phyloP scores from a whole-genome alignment of 1,140 invertebrate species.

The Drosophila repletoides region DNA sequence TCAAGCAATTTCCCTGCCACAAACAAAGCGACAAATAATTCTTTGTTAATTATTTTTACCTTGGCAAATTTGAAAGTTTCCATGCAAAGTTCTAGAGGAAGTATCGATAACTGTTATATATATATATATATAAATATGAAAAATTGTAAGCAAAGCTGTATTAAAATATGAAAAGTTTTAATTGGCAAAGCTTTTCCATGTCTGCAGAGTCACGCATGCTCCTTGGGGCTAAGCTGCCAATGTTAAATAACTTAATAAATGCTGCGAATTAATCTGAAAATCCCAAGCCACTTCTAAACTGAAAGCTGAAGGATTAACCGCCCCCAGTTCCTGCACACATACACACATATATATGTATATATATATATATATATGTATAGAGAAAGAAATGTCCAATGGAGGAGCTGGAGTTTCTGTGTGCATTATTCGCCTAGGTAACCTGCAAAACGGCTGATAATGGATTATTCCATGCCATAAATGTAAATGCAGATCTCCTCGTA shows the following conservation, averaged over 20 bases:
- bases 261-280: conserved; percentile 62
- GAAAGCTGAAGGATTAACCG: conserved; percentile 65
- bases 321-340: conserved; percentile 10
- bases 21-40: no score
- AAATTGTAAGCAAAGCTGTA: no score
- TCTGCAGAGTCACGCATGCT: background rate
- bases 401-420: conserved; percentile 20
- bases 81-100: no score
- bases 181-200: no score
- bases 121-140: no score
- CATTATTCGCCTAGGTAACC: conserved; percentile 76
- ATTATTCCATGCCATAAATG: conserved; percentile 80
- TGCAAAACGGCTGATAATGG: conserved; percentile 80
- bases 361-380: conserved; percentile 1
- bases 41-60: no score
- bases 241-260: conserved; percentile 44
- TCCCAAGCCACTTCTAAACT: conserved; percentile 69
- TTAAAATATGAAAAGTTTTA: no score
- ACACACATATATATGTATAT: conserved; percentile 6
- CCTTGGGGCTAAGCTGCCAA: conserved; percentile 4
- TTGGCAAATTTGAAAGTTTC: no score
- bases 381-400: background rate
- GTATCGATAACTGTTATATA: no score
- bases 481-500: conserved; percentile 53
- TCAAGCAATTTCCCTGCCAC: no score